These are phyloP conservation scores for Ectobius pallidus DNA, from an alignment of 2,888 invertebrate species.

Conservation along the genomic window DNA sequence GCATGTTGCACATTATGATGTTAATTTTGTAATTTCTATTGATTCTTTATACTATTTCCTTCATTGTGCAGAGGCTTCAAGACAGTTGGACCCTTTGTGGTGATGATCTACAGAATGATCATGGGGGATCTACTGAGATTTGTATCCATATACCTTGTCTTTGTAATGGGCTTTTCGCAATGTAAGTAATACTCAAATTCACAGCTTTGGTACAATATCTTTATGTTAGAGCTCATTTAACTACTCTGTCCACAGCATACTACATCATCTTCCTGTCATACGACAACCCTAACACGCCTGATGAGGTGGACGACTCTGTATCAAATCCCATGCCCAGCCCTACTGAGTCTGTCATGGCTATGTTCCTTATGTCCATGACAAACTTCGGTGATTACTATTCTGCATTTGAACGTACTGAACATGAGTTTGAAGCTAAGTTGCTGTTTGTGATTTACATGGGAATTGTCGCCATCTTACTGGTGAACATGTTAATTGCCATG, in stretches of 20 bases:
- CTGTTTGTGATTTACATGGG: conserved; percentile 98
- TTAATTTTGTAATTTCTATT: too few relatives aligned
- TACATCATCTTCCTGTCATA: conserved; percentile 91
- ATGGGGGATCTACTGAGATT: conserved; percentile 95
- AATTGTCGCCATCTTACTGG: conserved; percentile 90
- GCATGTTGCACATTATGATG: too few relatives aligned
- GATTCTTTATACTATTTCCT: too few relatives aligned
- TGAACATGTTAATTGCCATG: conserved; percentile 99
- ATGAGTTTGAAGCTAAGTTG: conserved; percentile 87
- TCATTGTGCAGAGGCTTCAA: conserved; percentile 98
- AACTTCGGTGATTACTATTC: conserved; percentile 95
- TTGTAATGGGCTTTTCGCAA: conserved; percentile 97
- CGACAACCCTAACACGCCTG: conserved; percentile 81
- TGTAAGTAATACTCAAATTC: conserved; percentile 61
- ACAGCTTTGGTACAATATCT: neutral
- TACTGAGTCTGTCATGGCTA: conserved; percentile 93
- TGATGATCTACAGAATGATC: conserved; percentile 99
- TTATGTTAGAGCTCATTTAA: neutral
- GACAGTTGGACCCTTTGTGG: conserved; percentile 98
- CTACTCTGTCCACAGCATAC: conserved; percentile 65
- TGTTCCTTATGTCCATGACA: conserved; percentile 98
- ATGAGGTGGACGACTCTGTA: conserved; percentile 80
- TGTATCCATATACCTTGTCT: conserved; percentile 94
- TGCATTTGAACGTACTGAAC: conserved; percentile 86
- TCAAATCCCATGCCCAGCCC: conserved; percentile 90